A percentile compares a stretch with the other conserved stretches of the same genome.
phyloP scores from a whole-genome alignment of 1,140 invertebrate genomes.

The Trichonephila clavata region DNA sequence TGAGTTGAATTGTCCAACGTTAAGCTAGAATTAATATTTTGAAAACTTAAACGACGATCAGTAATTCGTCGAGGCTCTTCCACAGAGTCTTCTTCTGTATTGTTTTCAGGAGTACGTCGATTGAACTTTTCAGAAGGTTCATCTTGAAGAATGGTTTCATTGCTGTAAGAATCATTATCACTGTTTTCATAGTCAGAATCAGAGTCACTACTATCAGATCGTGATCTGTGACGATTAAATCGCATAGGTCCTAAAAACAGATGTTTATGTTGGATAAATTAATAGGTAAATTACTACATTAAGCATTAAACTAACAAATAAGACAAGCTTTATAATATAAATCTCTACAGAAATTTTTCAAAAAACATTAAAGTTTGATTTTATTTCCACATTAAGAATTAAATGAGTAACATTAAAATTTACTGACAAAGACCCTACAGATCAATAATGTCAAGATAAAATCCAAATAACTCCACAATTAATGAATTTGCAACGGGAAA shows the following conservation, averaged over 20 bases:
- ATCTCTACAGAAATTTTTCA: too few relatives aligned
- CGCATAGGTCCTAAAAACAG: slow-evolving; percentile 41
- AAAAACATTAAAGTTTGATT: too few relatives aligned
- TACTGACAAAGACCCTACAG: too few relatives aligned
- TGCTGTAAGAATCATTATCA: slow-evolving; percentile 62
- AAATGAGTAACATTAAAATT: too few relatives aligned
- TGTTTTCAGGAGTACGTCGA: not conserved
- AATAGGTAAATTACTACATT: not conserved
- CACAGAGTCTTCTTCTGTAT: not conserved
- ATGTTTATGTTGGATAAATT: not conserved
- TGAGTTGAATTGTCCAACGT: not conserved
- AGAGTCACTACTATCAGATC: slow-evolving; percentile 35
- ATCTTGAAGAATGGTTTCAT: slow-evolving; percentile 69
- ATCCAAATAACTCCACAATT: too few relatives aligned
- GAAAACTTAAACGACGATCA: slow-evolving; percentile 46
- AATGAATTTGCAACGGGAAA: too few relatives aligned
- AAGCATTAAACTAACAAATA: too few relatives aligned
- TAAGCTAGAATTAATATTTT: not conserved
- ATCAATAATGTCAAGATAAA: too few relatives aligned
- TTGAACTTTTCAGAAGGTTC: slow-evolving; percentile 30
- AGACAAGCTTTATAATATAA: too few relatives aligned
- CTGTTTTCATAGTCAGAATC: not conserved
- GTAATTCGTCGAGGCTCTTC: not conserved
- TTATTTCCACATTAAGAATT: too few relatives aligned
- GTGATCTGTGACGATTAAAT: slow-evolving; percentile 60